Evolutionary conservation across 2,888 invertebrate genomes (phyloP).

Genomic region (Cactoblastis cactorum): DNA sequence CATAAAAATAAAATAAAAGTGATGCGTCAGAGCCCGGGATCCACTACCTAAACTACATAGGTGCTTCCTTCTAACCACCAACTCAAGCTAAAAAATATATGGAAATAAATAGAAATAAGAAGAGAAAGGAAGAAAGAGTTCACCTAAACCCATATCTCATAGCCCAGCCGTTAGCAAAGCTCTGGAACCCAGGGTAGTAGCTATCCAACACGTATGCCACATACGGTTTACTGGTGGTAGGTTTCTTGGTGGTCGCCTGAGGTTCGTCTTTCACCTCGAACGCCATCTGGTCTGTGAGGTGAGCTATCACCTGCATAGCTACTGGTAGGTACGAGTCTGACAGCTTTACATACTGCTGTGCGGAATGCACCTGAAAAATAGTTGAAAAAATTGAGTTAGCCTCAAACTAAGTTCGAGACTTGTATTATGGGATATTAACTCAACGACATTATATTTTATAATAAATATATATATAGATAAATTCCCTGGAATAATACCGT

Average conservation of each 20-base stretch:
- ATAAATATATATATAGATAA: too few relatives aligned
- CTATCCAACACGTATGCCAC: constrained; percentile 32
- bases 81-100: constrained; percentile 7
- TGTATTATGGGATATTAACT: too few relatives aligned
- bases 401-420: too few relatives aligned
- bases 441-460: not conserved
- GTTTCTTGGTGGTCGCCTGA: constrained; percentile 36
- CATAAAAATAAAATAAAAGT: too few relatives aligned
- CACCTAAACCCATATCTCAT: constrained; percentile 49
- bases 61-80: too few relatives aligned
- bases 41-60: too few relatives aligned
- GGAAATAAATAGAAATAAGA: constrained; percentile 12
- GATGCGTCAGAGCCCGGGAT: too few relatives aligned
- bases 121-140: constrained; percentile 24
- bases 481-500: too few relatives aligned
- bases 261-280: constrained; percentile 67
- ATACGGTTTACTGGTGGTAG: constrained; percentile 26
- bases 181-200: constrained; percentile 23
- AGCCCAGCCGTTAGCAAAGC: constrained; percentile 40
- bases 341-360: constrained; percentile 71
- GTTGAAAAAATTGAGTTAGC: too few relatives aligned
- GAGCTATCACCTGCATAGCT: constrained; percentile 83
- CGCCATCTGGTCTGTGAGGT: constrained; percentile 81
- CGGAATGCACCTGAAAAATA: constrained; percentile 51
- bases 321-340: constrained; percentile 83